Evolutionary conservation across 2,888 invertebrate genomes (phyloP).

Genomic region (Electrophaes corylata): DNA sequence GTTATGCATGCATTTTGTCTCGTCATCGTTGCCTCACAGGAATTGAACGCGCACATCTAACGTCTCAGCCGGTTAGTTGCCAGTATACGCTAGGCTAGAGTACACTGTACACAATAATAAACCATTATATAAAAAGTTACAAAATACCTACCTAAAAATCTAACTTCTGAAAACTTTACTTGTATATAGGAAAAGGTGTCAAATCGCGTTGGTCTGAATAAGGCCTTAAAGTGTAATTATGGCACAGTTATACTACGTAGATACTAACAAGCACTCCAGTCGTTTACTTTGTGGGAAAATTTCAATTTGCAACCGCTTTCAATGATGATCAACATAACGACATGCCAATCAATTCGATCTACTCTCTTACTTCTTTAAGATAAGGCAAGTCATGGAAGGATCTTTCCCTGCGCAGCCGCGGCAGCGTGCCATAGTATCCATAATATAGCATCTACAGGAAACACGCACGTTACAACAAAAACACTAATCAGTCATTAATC

Average conservation of each 20-base stretch:
- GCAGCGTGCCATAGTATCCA: slow-evolving; percentile 88
- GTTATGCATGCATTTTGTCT: too few species aligned
- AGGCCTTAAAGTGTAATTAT: slow-evolving; percentile 6
- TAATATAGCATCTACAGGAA: slow-evolving; percentile 88
- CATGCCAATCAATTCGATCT: slow-evolving; percentile 64
- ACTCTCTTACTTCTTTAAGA: slow-evolving; percentile 89
- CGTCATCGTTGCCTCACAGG: too few species aligned
- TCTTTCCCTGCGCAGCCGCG: slow-evolving; percentile 90
- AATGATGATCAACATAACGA: slow-evolving; percentile 38
- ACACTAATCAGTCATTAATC: slow-evolving; percentile 7
- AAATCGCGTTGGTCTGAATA: background rate
- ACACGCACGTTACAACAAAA: slow-evolving; percentile 50
- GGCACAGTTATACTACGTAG: background rate
- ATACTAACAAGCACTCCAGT: slow-evolving; percentile 6
- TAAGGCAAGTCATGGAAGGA: slow-evolving; percentile 91
- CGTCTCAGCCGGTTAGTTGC: too few species aligned
- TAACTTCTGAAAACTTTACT: too few species aligned
- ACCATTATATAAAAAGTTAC: too few species aligned
- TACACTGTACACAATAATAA: too few species aligned
- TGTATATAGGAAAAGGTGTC: too few species aligned
- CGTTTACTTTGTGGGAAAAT: slow-evolving; percentile 12
- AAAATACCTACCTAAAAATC: too few species aligned
- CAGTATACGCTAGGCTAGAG: too few species aligned
- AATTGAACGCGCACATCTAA: too few species aligned
- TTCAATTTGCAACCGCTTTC: slow-evolving; percentile 17